Percentiles rank a stretch among this genome's conserved stretches.
These are phyloP conservation scores for Diadegma fenestrale DNA, from an alignment of 2,888 invertebrate genomes.

Conservation along the genomic window DNA sequence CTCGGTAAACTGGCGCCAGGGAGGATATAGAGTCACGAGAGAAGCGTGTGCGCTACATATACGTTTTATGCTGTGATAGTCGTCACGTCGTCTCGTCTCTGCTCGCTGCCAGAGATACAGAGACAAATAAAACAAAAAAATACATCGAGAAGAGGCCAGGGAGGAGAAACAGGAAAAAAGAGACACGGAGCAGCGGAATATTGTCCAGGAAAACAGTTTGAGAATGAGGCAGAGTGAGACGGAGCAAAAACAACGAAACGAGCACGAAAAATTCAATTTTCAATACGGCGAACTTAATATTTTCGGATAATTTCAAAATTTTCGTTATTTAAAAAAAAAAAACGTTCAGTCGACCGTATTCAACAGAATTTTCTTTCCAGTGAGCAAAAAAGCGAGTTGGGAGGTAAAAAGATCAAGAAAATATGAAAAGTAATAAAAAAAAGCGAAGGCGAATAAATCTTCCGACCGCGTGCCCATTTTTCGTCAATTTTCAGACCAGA, in stretches of 20 bases:
- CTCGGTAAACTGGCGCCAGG: constrained; percentile 65
- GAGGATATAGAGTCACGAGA: constrained; percentile 61
- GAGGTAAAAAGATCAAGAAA: background rate
- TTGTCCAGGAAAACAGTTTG: background rate
- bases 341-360: too few relatives aligned
- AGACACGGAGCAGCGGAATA: background rate
- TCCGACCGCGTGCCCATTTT: constrained; percentile 13
- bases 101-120: constrained; percentile 24
- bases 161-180: constrained; percentile 2
- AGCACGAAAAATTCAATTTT: too few relatives aligned
- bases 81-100: constrained; percentile 58
- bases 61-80: constrained; percentile 44
- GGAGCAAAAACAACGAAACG: background rate
- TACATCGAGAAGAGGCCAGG: background rate
- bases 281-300: too few relatives aligned
- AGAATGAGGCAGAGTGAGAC: background rate
- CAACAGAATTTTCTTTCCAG: too few relatives aligned
- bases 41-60: constrained; percentile 47
- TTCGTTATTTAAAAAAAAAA: too few relatives aligned
- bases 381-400: too few relatives aligned
- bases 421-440: background rate
- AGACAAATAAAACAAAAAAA: constrained; percentile 5
- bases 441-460: background rate
- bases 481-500: constrained; percentile 17
- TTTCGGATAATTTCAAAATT: too few relatives aligned